phyloP scores from a whole-genome alignment of 2,888 invertebrate species.

The Folsomia manolachei region DNA sequence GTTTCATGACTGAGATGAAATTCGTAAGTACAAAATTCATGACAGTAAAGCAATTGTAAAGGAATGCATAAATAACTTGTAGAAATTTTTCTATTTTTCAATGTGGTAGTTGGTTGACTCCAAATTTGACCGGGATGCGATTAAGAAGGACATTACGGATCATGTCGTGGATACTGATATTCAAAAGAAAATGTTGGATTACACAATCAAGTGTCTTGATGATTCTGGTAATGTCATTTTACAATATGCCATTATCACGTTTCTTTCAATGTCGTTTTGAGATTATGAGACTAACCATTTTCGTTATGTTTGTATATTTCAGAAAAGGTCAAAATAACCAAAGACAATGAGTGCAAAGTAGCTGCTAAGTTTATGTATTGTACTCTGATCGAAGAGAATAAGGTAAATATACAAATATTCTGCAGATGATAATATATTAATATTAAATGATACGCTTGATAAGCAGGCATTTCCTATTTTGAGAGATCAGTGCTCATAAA shows the following conservation, averaged over 20 bases:
- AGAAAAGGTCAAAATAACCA: neutral
- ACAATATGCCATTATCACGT: neutral
- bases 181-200: constrained; percentile 26
- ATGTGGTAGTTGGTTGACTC: neutral
- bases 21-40: too few species aligned
- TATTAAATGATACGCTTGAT: too few species aligned
- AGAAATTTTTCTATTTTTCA: too few species aligned
- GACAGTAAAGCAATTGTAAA: neutral
- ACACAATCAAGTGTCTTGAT: constrained; percentile 33
- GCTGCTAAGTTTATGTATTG: constrained; percentile 29
- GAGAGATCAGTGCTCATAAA: neutral
- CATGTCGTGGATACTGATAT: constrained; percentile 32
- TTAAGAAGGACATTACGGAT: constrained; percentile 26
- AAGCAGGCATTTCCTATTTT: neutral
- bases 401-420: constrained; percentile 21
- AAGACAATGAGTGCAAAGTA: constrained; percentile 26
- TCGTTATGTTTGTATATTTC: too few species aligned
- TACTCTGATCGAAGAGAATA: constrained; percentile 26
- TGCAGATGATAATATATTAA: neutral
- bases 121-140: constrained; percentile 28
- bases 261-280: neutral
- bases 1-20: constrained; percentile 30
- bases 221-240: constrained; percentile 25
- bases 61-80: constrained; percentile 6
- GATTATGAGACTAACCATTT: neutral